These are phyloP conservation scores for Crypturellus tataupa DNA, from an alignment of 2,797 vertebrate species.

Conservation along the genomic window DNA sequence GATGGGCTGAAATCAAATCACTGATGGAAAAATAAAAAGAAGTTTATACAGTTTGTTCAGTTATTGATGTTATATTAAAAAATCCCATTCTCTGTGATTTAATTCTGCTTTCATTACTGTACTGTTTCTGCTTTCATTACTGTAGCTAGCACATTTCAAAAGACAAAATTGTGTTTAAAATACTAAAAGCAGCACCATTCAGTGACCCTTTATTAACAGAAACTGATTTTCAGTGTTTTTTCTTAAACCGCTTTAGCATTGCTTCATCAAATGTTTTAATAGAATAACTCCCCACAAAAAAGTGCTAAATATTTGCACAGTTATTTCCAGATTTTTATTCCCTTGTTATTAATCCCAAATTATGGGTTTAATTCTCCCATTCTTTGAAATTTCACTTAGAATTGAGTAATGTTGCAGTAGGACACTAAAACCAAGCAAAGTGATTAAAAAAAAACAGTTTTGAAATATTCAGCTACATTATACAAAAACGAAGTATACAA, in stretches of 20 bases:
- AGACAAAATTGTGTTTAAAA: neutral
- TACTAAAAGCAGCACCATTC: neutral
- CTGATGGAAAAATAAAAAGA: neutral
- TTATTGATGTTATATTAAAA: neutral
- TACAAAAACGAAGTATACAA: neutral
- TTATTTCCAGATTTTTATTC: neutral
- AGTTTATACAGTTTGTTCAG: neutral
- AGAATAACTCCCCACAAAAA: neutral
- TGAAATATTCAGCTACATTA: neutral
- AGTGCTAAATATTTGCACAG: neutral
- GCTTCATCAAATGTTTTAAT: neutral
- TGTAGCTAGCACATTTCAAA: neutral
- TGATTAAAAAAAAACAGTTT: neutral
- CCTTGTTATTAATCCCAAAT: neutral
- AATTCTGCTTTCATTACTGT: neutral
- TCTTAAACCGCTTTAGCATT: neutral
- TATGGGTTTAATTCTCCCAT: neutral
- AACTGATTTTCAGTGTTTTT: constrained; percentile 4
- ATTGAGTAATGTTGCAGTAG: neutral
- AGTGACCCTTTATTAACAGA: neutral
- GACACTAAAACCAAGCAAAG: neutral
- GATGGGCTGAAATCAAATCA: neutral
- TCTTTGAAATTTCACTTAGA: neutral
- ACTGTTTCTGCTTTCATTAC: neutral
- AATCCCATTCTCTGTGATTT: neutral